A percentile compares a stretch with the other conserved stretches of the same genome.
Conservation (phyloP, 2,797 vertebrate species). For the Propithecus deckenii region DNA sequence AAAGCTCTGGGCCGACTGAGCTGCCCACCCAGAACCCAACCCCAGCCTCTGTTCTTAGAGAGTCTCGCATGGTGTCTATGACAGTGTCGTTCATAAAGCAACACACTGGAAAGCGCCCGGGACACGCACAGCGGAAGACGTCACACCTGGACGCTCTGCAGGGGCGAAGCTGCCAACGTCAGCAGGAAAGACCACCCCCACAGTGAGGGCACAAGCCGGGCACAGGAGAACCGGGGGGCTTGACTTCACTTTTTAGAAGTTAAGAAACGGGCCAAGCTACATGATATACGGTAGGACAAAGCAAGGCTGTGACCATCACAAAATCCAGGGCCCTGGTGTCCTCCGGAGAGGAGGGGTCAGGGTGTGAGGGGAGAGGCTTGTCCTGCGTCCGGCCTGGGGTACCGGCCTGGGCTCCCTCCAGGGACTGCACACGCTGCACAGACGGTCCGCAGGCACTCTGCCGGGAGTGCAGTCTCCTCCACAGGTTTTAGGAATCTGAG, state of each 20-base stretch:
- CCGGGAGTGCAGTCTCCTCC: accelerated
- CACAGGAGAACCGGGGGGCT: not conserved
- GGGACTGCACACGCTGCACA: not conserved
- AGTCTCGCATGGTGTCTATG: accelerated
- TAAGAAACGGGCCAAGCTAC: not conserved
- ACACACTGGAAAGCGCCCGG: not conserved
- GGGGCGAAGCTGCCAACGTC: accelerated
- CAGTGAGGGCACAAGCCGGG: not conserved
- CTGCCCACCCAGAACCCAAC: too few relatives aligned
- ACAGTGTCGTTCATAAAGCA: not conserved
- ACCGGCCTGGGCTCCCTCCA: not conserved
- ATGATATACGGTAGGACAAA: too few relatives aligned
- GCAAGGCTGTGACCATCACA: not conserved
- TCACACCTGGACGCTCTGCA: too few relatives aligned
- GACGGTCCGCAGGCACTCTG: not conserved
- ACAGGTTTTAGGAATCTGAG: not conserved
- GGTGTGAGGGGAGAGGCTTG: too few relatives aligned
- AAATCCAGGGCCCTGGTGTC: not conserved
- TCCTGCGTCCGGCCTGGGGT: accelerated
- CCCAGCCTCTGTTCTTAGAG: not conserved
- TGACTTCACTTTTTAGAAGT: too few relatives aligned
- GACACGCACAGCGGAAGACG: not conserved
- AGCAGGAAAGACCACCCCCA: not conserved
- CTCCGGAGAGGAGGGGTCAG: not conserved
- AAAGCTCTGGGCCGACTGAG: not conserved